A percentile compares a stretch with the other conserved stretches of the same genome.
phyloP scores from a whole-genome alignment of 2,797 vertebrate species.

The Rachycentron canadum region DNA sequence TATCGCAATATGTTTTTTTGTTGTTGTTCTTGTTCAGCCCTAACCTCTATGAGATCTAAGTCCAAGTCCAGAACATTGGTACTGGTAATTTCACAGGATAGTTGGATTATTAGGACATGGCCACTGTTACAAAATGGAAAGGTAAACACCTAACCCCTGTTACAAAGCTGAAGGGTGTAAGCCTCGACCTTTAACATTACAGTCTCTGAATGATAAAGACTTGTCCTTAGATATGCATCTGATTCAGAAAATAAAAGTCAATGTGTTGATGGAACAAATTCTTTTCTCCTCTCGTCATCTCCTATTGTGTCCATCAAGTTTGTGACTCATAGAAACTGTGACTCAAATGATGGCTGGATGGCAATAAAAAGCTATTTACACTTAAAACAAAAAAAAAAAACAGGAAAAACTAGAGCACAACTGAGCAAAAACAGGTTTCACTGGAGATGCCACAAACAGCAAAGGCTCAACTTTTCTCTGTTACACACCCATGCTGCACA shows the following conservation, averaged over 20 bases:
- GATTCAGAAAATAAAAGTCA: too few relatives aligned
- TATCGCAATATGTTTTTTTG: too few relatives aligned
- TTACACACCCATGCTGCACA: not conserved
- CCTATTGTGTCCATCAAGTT: not conserved
- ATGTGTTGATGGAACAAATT: not conserved
- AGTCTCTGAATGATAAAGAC: not conserved
- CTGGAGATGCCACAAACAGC: not conserved
- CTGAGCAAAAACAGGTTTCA: conserved; percentile 32
- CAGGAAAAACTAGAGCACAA: conserved; percentile 55
- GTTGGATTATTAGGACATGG: too few relatives aligned
- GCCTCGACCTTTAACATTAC: not conserved
- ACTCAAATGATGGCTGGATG: not conserved
- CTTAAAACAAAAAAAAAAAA: conserved; percentile 10
- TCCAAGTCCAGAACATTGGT: too few relatives aligned
- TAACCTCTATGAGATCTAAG: too few relatives aligned
- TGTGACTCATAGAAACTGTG: conserved; percentile 31
- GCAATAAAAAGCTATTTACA: conserved; percentile 2
- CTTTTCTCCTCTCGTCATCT: not conserved
- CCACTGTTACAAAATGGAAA: not conserved
- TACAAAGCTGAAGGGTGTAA: not conserved
- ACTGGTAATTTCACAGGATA: too few relatives aligned
- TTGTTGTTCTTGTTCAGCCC: too few relatives aligned
- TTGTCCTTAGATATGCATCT: not conserved
- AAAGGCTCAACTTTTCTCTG: not conserved
- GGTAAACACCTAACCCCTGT: not conserved